Evolutionary conservation across 2,888 invertebrate genomes (phyloP).

Genomic region (Eurois occulta): DNA sequence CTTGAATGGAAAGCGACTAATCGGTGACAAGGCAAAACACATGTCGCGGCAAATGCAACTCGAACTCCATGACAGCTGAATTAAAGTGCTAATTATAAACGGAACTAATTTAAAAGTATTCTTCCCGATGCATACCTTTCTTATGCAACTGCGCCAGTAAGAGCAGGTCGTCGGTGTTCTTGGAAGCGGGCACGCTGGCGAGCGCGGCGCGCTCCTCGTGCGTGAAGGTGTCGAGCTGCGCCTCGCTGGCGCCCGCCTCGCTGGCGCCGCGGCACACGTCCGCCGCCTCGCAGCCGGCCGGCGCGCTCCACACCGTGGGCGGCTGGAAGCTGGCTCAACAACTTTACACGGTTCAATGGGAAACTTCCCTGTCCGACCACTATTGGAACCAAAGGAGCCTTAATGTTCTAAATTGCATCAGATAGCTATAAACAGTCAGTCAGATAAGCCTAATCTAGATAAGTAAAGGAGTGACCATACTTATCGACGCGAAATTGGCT

Average conservation of each 20-base stretch:
- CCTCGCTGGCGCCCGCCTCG: conserved; percentile 79
- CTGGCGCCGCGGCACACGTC: conserved; percentile 75
- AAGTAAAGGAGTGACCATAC: not conserved
- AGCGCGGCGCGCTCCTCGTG: conserved; percentile 92
- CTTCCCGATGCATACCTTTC: conserved; percentile 79
- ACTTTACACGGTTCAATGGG: not conserved
- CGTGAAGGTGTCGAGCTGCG: conserved; percentile 91
- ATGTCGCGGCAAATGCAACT: not conserved
- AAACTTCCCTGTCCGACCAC: no score
- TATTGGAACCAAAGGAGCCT: not conserved
- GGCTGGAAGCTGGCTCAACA: conserved; percentile 83
- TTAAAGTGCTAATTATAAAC: not conserved
- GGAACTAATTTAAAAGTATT: not conserved
- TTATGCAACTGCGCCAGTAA: conserved; percentile 92
- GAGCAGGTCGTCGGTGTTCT: conserved; percentile 93
- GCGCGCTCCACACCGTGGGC: conserved; percentile 85
- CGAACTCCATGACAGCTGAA: not conserved
- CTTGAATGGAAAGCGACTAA: not conserved
- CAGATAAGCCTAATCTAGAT: not conserved
- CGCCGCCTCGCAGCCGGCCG: conserved; percentile 81
- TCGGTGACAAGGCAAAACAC: not conserved
- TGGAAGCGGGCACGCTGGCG: conserved; percentile 93
- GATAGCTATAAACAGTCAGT: not conserved
- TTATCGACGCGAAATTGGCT: not conserved
- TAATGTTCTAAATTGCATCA: not conserved